phyloP scores from a whole-genome alignment of 2,888 invertebrate species.

The Petrolisthes manimaculis region DNA sequence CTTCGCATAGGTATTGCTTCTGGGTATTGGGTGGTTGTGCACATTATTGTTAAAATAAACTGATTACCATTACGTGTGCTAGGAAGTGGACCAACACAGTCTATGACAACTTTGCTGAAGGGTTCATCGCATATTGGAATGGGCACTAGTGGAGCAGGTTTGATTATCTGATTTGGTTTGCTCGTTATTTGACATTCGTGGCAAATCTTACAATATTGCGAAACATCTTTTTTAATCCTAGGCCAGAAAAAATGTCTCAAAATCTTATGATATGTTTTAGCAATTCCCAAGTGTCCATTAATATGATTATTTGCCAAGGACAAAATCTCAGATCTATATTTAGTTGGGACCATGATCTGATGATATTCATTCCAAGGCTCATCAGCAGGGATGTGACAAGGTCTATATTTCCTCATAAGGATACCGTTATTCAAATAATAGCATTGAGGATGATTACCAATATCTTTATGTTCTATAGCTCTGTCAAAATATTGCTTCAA shows the following conservation, averaged over 20 bases:
- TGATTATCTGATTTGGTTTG: slow-evolving; percentile 10
- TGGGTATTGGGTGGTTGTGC: slow-evolving; percentile 15
- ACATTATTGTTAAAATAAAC: slow-evolving; percentile 9
- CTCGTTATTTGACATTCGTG: slow-evolving; percentile 10
- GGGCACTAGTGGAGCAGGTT: neutral
- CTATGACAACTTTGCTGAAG: slow-evolving; percentile 15
- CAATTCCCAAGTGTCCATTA: slow-evolving; percentile 14
- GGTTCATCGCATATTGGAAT: neutral
- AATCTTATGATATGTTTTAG: slow-evolving; percentile 16
- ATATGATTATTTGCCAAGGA: neutral
- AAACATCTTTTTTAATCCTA: slow-evolving; percentile 15
- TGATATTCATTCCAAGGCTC: neutral
- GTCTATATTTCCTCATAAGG: slow-evolving; percentile 18
- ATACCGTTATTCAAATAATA: slow-evolving; percentile 16
- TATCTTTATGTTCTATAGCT: neutral
- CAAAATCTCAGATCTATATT: neutral
- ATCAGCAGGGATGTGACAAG: neutral
- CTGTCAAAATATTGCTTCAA: neutral
- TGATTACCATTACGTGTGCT: neutral
- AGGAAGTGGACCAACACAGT: slow-evolving; percentile 18
- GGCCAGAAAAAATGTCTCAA: slow-evolving; percentile 11
- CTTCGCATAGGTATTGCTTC: slow-evolving; percentile 3
- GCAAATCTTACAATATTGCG: slow-evolving; percentile 1
- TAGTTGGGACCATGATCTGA: slow-evolving; percentile 10
- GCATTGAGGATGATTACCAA: neutral